These are phyloP conservation scores for Cacajao melanocephalus DNA, from an alignment of 2,797 vertebrate species.

Conservation along the genomic window DNA sequence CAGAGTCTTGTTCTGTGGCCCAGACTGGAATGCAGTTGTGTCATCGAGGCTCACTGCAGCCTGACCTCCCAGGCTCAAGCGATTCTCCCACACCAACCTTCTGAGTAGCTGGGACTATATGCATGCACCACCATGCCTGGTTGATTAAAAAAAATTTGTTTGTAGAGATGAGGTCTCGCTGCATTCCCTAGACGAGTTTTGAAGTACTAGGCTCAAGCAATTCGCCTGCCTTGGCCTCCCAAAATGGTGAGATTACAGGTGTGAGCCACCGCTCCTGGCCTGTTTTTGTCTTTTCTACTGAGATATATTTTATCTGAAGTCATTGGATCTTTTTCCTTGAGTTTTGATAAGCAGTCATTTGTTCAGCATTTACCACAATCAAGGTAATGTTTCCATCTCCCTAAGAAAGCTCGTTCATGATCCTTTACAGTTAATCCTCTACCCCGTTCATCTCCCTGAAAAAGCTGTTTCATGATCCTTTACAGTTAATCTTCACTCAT, in stretches of 20 bases:
- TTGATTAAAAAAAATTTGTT: not conserved
- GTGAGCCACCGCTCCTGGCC: not conserved
- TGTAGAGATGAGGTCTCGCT: not conserved
- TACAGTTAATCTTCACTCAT: no score
- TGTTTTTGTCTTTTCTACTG: not conserved
- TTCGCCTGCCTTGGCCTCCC: not conserved
- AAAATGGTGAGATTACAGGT: not conserved
- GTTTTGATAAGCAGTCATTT: not conserved
- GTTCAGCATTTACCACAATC: not conserved
- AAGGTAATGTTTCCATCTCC: not conserved
- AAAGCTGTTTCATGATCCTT: not conserved
- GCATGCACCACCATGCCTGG: not conserved
- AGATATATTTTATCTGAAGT: not conserved
- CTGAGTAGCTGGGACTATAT: not conserved
- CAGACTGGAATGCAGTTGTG: not conserved
- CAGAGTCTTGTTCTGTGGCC: not conserved
- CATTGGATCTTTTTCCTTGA: no score
- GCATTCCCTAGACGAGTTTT: not conserved
- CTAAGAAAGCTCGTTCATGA: not conserved
- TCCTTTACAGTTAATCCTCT: not conserved
- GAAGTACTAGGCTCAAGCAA: not conserved
- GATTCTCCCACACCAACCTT: not conserved
- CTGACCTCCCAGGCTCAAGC: not conserved
- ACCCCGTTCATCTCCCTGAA: no score
- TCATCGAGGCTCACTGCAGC: not conserved